Base-by-base conservation (phyloP, 2,888 invertebrate genomes). In the Andrena trimmerana region DNA sequence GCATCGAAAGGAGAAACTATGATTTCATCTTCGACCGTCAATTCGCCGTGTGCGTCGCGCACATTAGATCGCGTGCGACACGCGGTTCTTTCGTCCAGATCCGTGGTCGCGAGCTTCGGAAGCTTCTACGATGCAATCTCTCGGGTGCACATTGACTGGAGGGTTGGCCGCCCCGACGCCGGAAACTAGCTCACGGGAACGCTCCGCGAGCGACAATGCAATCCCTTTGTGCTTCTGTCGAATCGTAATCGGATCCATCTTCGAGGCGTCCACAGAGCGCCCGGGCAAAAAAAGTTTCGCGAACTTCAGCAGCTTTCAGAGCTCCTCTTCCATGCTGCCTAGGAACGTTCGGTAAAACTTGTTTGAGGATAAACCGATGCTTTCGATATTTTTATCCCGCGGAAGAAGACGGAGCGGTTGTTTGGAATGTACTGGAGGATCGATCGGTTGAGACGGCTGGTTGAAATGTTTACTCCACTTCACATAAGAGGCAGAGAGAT, bases 11-110 rank as follows among this genome's bases (percentile, higher is more conserved):
- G 29, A 36, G 65, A 63, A 20, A 50, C 63, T 68, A 67, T 68
- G 50, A 82, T 72, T 65, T 81, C 31, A 69, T 42, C 68, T 48
- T 27, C 57, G 42, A 69, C 66, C 31, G 59, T 81, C 48, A 60
- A 20, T 67, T 48, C 33, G n/a, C 63, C 68, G 65, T 57, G 72
- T 31, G 33, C 50, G 13, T 75, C 42, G 29, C 68, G 42, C 65
- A 69, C 60, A 72, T 70, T 83, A 74, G 72, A 74, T 89, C 84
- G 86, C 78, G 82, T 52, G 83, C 73, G 80, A 83, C 81, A 83
- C 81, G 78, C 67, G 84, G 80, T 78, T 84, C 68, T 85, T 79
- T 84, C 81, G 78, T 78, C 78, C 79, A 81, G 74, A 81, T 83
- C 70, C 79, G 83, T 79, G 82, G 77, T 75, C 72, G 69, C 84